Conservation (phyloP, 1,140 invertebrate genomes). For the Antheraea mylitta region DNA sequence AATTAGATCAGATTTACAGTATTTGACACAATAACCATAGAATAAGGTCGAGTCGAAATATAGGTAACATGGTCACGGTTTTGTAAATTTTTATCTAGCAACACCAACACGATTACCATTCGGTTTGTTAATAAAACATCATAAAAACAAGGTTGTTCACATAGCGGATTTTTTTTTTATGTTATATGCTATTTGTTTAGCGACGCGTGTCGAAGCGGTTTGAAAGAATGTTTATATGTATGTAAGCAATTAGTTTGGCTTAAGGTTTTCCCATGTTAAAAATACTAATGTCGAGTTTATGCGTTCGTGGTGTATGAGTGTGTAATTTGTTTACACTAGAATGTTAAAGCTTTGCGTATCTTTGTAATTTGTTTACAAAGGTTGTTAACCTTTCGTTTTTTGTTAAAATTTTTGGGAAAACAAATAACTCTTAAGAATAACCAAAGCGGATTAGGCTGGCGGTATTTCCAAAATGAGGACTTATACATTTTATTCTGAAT, state of each 20-base stretch:
- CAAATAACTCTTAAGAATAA: background rate
- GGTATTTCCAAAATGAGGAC: background rate
- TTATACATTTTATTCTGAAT: too few relatives aligned
- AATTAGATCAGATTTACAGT: too few relatives aligned
- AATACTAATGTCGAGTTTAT: constrained; percentile 1
- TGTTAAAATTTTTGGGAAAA: background rate
- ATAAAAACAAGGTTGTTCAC: constrained; percentile 12
- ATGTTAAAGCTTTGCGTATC: background rate
- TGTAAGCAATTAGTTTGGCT: constrained; percentile 4
- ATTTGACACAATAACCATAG: too few relatives aligned
- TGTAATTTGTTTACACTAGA: constrained; percentile 6
- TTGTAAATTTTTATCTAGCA: background rate
- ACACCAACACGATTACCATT: background rate
- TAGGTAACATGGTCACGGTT: background rate
- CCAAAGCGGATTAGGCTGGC: background rate
- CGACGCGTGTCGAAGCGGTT: constrained; percentile 2
- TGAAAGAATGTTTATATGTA: background rate
- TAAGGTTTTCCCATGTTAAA: constrained; percentile 7
- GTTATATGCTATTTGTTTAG: background rate
- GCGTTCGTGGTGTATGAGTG: background rate
- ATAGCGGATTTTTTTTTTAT: constrained; percentile 7
- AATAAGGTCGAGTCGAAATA: too few relatives aligned
- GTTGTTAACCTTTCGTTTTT: background rate
- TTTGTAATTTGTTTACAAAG: too few relatives aligned
- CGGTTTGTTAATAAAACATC: constrained; percentile 4